Conservation (phyloP, 2,113 vertebrate genomes). For the Myotis brandtii region DNA sequence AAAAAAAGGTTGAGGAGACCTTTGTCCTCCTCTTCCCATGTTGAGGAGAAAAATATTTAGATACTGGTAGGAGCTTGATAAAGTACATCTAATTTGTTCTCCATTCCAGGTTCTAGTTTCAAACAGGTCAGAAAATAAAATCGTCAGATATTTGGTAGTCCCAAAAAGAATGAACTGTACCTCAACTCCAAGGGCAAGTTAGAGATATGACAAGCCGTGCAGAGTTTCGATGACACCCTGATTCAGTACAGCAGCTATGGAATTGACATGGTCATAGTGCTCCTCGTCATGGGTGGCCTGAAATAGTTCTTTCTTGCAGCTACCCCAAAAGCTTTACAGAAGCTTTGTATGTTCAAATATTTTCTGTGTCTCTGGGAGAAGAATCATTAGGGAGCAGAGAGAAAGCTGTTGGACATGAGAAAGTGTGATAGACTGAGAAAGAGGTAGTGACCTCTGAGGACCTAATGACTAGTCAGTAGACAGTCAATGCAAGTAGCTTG, state of each 20-base stretch:
- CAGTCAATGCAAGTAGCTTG: background rate
- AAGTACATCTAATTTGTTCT: background rate
- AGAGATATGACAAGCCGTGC: background rate
- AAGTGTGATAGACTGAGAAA: background rate
- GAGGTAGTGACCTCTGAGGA: background rate
- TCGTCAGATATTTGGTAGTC: background rate
- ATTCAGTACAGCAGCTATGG: background rate
- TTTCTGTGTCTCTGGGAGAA: background rate
- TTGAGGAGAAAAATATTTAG: slow-evolving; percentile 1
- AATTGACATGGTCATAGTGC: background rate
- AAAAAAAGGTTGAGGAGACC: background rate
- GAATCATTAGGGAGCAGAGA: background rate
- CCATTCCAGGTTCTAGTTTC: background rate
- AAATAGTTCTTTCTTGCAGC: background rate
- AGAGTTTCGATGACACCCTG: background rate
- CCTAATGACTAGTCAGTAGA: background rate
- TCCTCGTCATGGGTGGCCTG: background rate
- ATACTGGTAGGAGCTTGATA: background rate
- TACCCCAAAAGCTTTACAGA: background rate
- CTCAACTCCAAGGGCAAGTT: background rate
- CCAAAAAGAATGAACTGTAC: background rate
- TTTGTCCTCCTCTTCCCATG: background rate
- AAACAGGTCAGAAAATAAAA: background rate
- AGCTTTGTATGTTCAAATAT: background rate
- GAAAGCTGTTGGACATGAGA: background rate